Evolutionary conservation across 1,140 invertebrate species (phyloP), one percentile per base, ranked within the genome.

Genomic region (Bilobella aurantiaca): DNA sequence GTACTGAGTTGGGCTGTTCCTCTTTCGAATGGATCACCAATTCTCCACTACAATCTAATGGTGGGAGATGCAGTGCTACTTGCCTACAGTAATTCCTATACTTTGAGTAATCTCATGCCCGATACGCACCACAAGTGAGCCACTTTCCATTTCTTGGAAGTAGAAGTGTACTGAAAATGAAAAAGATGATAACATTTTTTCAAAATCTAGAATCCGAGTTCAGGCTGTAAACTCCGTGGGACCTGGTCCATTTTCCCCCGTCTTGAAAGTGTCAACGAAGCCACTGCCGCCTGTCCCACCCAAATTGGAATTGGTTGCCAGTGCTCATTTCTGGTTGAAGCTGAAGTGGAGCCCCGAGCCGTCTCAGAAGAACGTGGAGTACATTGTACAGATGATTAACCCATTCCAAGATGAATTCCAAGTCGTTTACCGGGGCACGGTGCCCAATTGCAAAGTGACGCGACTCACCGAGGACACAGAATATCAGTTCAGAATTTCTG

Each of bases 401-500:
- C 77, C 79, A 1, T 79, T 84, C 37, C 79, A 80, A 47, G 84
- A 87, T 64, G 76, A 77, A 78, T 91, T 86, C 77, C 84, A 87
- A 68, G 79, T 83, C 25, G 85, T 91, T 21, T 93, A 92, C 76
- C 83, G 86, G 57, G 90, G 90, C 32, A 85, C 84, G 23, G 84
- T 82, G 64, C 82, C 85, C 65, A 84, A 82, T 63, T 88, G 84
- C 77, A 91, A 90, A 78, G 85, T 92, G 46, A 86, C 86, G 73
- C 87, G 88, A 76, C 77, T 94, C 65, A 82, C 85, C 67, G 90
- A 93, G 77, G 81, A 85, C 65, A 89, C 84, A 1, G 78, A 78
- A 23, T 93, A 93, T 76, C 82, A 81, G 73, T 93, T 93, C 78
- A 81, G 89, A 62, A 89, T 94, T 73, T 87, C 83, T 72, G 90